Conservation (phyloP, 2,888 invertebrate species). For the Hoplodrina blanda region DNA sequence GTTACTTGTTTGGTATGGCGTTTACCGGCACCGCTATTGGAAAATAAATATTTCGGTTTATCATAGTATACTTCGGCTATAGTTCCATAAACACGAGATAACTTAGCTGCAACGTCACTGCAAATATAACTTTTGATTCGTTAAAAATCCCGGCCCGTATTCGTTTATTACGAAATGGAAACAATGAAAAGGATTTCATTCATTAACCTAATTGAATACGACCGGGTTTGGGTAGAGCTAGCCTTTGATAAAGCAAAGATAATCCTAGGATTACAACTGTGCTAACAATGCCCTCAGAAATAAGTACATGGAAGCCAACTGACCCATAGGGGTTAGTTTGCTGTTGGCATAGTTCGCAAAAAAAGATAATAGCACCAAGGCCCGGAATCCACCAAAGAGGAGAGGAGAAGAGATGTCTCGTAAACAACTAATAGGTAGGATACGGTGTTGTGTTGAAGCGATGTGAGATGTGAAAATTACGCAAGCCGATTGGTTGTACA, state of each 20-base stretch:
- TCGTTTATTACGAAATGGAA: constrained; percentile 6
- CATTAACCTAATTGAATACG: constrained; percentile 42
- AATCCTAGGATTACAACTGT: constrained; percentile 37
- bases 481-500: too few species aligned
- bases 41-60: constrained; percentile 6
- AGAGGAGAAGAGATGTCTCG: too few species aligned
- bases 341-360: not conserved
- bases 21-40: not conserved
- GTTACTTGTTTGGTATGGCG: constrained; percentile 12
- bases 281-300: constrained; percentile 22
- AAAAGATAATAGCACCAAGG: constrained; percentile 12
- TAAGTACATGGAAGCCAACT: constrained; percentile 1
- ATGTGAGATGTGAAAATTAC: too few species aligned
- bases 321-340: not conserved
- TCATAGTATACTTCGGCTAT: not conserved
- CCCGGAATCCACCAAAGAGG: too few species aligned
- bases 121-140: constrained; percentile 28
- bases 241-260: constrained; percentile 29
- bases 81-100: not conserved
- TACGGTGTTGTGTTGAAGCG: too few species aligned
- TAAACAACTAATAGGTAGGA: too few species aligned
- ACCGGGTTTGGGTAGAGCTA: constrained; percentile 13
- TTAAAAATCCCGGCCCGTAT: constrained; percentile 6
- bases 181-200: constrained; percentile 41
- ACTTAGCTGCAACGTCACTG: constrained; percentile 1